Conservation (phyloP, 2,113 vertebrate species). For the Ctenomys sociabilis region DNA sequence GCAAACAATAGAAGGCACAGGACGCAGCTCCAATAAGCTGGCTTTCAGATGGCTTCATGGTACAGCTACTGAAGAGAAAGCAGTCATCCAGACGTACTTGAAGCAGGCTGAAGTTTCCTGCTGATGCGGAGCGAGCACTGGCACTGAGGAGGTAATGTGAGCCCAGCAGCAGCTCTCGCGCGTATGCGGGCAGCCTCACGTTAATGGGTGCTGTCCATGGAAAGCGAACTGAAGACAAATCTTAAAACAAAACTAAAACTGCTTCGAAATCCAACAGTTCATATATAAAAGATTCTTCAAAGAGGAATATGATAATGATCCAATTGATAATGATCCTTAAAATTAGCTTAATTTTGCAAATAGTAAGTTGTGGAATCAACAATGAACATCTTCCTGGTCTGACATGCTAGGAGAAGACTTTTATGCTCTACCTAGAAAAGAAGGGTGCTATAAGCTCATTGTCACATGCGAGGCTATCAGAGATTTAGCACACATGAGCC, state of each 20-base stretch:
- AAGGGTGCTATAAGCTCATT: neutral
- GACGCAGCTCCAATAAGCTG: neutral
- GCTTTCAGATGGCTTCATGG: neutral
- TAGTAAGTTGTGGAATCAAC: neutral
- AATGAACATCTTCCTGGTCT: neutral
- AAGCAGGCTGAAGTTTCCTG: neutral
- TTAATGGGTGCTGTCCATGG: neutral
- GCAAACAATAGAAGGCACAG: no score
- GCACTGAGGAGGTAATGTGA: neutral
- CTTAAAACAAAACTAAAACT: neutral
- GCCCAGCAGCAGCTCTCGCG: neutral
- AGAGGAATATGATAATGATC: no score
- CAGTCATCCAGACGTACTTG: neutral
- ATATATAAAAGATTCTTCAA: neutral
- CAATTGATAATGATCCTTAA: neutral
- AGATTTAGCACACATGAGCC: neutral
- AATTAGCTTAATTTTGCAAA: neutral
- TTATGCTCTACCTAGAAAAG: neutral
- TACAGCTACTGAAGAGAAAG: neutral
- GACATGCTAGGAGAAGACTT: neutral
- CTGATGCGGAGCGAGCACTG: neutral
- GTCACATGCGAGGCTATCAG: neutral
- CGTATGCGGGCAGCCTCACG: no score
- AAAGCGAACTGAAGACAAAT: neutral
- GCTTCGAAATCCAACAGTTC: neutral